Evolutionary conservation across 2,888 invertebrate species (phyloP).

Genomic region (Coremacera marginata): DNA sequence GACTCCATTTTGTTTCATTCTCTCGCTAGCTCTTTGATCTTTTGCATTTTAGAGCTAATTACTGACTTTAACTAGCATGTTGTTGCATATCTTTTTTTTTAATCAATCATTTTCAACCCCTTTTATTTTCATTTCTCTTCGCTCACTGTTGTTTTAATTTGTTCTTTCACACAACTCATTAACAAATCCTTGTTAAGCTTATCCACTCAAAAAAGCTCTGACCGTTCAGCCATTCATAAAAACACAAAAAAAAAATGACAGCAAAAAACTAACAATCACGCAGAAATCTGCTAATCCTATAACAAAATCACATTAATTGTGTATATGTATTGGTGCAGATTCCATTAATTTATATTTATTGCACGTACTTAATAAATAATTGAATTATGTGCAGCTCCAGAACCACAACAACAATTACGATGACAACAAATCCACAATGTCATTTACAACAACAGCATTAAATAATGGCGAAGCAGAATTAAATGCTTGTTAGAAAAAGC

Average conservation of each 20-base stretch:
- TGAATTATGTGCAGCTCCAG: slow-evolving; percentile 20
- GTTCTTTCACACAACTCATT: background rate
- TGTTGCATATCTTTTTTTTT: background rate
- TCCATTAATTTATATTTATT: slow-evolving; percentile 32
- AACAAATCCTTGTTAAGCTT: background rate
- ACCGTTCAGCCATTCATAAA: background rate
- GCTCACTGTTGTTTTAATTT: background rate
- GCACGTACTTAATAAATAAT: slow-evolving; percentile 31
- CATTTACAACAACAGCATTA: slow-evolving; percentile 15
- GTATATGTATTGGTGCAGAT: slow-evolving; percentile 13
- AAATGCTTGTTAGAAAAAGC: background rate
- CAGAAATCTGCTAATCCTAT: slow-evolving; percentile 4
- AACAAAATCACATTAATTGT: slow-evolving; percentile 5
- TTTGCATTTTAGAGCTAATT: too few relatives aligned
- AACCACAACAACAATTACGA: slow-evolving; percentile 7
- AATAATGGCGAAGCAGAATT: background rate
- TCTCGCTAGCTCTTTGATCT: too few relatives aligned
- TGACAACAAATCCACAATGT: background rate
- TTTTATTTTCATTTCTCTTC: background rate
- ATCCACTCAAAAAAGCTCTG: background rate
- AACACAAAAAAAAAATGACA: background rate
- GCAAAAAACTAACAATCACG: background rate
- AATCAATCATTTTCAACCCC: background rate
- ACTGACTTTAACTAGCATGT: too few relatives aligned
- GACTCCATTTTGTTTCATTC: too few relatives aligned